phyloP scores from a whole-genome alignment of 2,113 vertebrate genomes.

The human region GRCh38 chr1:75438001-75438500 shows the following conservation, averaged over 20 bases:
- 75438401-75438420: neutral
- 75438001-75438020: neutral
- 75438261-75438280: neutral
- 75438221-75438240: conserved; percentile 2
- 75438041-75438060: neutral
- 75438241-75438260: conserved; percentile 7
- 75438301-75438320: conserved; percentile 12
- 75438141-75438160: neutral
- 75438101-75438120: conserved; percentile 12
- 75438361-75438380: conserved; percentile 35
- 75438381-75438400: conserved; percentile 45
- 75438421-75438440: conserved; percentile 39
- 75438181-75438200: neutral
- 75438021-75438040: neutral
- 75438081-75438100: neutral
- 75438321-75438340: conserved; percentile 1
- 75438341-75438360: conserved; percentile 3
- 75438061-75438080: neutral
- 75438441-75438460: neutral
- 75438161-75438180: neutral
- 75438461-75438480: neutral
- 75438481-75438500: neutral
- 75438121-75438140: neutral
- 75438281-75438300: conserved; percentile 22
- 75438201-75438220: neutral